Evolutionary conservation across 2,797 vertebrate genomes (phyloP).

Genomic region (Mareca strepera): DNA sequence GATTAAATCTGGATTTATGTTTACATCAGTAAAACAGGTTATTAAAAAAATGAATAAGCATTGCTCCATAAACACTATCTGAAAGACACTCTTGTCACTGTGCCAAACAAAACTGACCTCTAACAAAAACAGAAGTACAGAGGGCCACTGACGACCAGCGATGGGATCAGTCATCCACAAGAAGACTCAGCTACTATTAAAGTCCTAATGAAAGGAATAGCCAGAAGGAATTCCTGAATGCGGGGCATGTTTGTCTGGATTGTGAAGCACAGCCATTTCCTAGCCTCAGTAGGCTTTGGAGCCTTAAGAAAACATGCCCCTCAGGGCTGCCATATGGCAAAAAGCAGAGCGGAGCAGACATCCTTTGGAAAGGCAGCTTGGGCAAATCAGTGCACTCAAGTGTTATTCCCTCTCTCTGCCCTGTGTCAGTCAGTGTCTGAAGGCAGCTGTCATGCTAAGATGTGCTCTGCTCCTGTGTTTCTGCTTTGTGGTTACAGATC

Average conservation of each 20-base stretch:
- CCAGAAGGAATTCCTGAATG: conserved; percentile 61
- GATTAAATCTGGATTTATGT: conserved; percentile 73
- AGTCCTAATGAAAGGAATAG: conserved; percentile 62
- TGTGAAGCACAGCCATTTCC: background rate
- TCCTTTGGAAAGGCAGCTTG: conserved; percentile 19
- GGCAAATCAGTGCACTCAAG: conserved; percentile 4
- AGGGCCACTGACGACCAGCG: conserved; percentile 52
- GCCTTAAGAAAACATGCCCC: conserved; percentile 26
- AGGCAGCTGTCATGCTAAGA: background rate
- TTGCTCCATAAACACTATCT: conserved; percentile 23
- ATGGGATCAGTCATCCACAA: conserved; percentile 65
- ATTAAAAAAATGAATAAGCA: conserved; percentile 27
- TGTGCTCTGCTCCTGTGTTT: background rate
- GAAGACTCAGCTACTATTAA: conserved; percentile 72
- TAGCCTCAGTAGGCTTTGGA: conserved; percentile 8
- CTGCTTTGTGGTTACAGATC: background rate
- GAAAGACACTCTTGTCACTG: conserved; percentile 14
- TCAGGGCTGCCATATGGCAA: conserved; percentile 36
- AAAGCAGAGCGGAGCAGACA: background rate
- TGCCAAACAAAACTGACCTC: conserved; percentile 66
- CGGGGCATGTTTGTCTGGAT: conserved; percentile 41
- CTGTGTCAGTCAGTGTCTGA: conserved; percentile 8
- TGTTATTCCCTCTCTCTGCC: background rate
- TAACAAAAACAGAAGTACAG: conserved; percentile 67
- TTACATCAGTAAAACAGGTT: conserved; percentile 46